Evolutionary conservation across 2,797 vertebrate species (phyloP).

Genomic region (Enteromius radiatus): DNA sequence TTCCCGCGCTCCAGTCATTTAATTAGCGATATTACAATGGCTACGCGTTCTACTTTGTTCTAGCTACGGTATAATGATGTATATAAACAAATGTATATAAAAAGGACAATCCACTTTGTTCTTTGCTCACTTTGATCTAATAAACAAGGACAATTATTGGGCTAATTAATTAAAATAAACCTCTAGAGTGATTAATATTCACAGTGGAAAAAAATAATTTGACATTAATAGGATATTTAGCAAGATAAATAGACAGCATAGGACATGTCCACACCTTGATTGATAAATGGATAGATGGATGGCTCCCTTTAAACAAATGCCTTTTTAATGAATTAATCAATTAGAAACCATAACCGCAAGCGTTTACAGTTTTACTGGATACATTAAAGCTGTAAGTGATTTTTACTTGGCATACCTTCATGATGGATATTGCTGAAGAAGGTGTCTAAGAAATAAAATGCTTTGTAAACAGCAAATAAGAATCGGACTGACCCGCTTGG

Average conservation of each 20-base stretch:
- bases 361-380: conserved; percentile 5
- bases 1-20: neutral
- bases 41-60: neutral
- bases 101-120: conserved; percentile 17
- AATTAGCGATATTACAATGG: neutral
- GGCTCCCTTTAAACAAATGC: conserved; percentile 71
- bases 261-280: conserved; percentile 74
- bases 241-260: conserved; percentile 81
- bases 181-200: conserved; percentile 80
- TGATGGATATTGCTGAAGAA: neutral
- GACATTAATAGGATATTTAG: conserved; percentile 82
- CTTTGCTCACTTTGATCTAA: conserved; percentile 47
- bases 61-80: conserved; percentile 18
- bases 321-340: conserved; percentile 48
- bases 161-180: conserved; percentile 77
- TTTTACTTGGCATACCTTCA: neutral
- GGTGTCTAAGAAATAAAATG: neutral
- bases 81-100: conserved; percentile 24
- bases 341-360: conserved; percentile 1
- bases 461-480: neutral
- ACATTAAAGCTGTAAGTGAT: conserved; percentile 1
- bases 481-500: neutral
- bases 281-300: conserved; percentile 78
- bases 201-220: conserved; percentile 78
- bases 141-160: conserved; percentile 84